phyloP scores from a whole-genome alignment of 2,113 vertebrate species.

The Gobius niger region DNA sequence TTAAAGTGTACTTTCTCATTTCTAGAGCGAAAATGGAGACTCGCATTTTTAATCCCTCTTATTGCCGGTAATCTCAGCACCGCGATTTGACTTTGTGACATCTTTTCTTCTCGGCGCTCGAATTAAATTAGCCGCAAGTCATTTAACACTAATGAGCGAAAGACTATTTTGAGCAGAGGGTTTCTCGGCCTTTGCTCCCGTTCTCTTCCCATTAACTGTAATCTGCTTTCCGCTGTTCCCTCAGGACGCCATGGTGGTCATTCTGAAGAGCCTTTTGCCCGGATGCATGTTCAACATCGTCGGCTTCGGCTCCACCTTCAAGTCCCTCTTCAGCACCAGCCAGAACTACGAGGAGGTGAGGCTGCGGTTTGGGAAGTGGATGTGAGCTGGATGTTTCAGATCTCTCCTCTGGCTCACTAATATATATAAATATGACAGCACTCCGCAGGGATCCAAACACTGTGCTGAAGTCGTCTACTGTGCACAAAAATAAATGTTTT shows the following conservation, averaged over 20 bases:
- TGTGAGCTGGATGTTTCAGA: no score
- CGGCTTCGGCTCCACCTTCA: conserved; percentile 90
- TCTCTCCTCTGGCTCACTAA: not conserved
- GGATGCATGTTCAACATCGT: conserved; percentile 89
- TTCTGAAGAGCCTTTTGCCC: conserved; percentile 91
- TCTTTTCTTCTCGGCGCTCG: no score
- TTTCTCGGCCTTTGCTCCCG: not conserved
- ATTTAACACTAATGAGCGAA: conserved; percentile 10
- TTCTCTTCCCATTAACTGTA: not conserved
- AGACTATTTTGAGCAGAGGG: not conserved
- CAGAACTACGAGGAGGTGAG: conserved; percentile 88
- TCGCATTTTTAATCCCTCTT: no score
- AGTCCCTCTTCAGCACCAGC: conserved; percentile 86
- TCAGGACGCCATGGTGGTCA: conserved; percentile 89
- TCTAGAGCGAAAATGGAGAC: no score
- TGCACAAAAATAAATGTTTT: no score
- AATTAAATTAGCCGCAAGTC: conserved; percentile 5
- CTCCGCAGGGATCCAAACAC: no score
- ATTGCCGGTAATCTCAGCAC: no score
- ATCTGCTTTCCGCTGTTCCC: not conserved
- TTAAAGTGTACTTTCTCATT: no score
- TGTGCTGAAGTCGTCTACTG: no score
- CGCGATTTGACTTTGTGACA: no score
- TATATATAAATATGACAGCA: no score
- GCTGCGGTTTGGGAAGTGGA: not conserved